Percentiles rank a stretch among this genome's conserved stretches.
These are phyloP conservation scores for Chiloscyllium plagiosum DNA, from an alignment of 2,113 vertebrate species.

Conservation along the genomic window DNA sequence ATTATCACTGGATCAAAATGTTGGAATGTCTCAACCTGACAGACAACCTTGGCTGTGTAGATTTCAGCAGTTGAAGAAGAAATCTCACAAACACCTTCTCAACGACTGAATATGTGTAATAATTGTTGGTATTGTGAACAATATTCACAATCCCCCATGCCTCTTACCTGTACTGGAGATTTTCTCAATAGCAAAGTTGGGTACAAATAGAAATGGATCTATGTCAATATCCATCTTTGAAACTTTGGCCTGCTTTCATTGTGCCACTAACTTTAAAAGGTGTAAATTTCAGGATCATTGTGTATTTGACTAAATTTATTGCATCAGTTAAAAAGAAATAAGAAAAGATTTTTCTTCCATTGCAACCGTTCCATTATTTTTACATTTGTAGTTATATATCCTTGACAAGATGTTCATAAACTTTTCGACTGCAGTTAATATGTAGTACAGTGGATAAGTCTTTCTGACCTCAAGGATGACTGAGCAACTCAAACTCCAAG, in stretches of 20 bases:
- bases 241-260: background rate
- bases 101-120: background rate
- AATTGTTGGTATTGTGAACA: background rate
- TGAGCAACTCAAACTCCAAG: background rate
- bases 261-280: background rate
- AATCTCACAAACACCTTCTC: background rate
- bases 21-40: background rate
- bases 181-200: background rate
- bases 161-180: background rate
- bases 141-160: background rate
- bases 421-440: background rate
- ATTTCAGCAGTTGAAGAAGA: background rate
- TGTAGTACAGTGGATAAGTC: background rate
- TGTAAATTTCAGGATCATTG: background rate
- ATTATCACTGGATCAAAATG: background rate
- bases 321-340: background rate
- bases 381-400: background rate
- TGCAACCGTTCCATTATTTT: background rate
- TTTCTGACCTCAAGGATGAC: conserved; percentile 5
- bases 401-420: background rate
- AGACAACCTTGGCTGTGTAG: background rate
- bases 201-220: background rate
- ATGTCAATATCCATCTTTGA: background rate
- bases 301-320: background rate
- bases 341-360: background rate